Evolutionary conservation across 2,797 vertebrate genomes (phyloP), one percentile per base, ranked within the genome.

Genomic region (Diceros bicornis): DNA sequence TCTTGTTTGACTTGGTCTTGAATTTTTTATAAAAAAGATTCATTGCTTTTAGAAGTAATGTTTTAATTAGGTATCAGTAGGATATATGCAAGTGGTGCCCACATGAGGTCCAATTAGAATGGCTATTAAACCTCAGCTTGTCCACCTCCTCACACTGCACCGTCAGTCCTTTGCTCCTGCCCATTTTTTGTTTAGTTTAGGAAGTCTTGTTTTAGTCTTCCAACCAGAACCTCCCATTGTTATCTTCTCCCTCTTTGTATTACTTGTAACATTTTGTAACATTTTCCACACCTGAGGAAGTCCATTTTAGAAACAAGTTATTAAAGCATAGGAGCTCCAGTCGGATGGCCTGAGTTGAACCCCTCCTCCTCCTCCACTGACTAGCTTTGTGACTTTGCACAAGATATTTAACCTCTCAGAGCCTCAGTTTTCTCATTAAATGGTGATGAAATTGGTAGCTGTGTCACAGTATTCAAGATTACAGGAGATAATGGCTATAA

Each of bases 101-200:
- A 27, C 2, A 0, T 2, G 44, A 29, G 34, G 32, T 55, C 57
- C 14, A 3, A 0, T 41, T 10, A 9, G 34, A 68, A 16, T 18
- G 57, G 41, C 62, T 83, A 16, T 17, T 50, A 29, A 47, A 2
- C 2, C 17, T 32, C 25, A 11, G n/a, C 64, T 77, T 44, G 27
- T 23, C 27, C 6, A 7, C 4, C 69, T n/a, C 34, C 50, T 50
- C 14, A 3, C 9, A 6, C 7, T 16, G 20, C 10, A 25, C 34
- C 71, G 41, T 6, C 44, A 13, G 0, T 61, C 55, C 57, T 69
- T 23, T 37, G 32, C 72, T 64, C 52, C 55, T 9, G 16, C 32
- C 18, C 44, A 34, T 25, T 84, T 90, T 88, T n/a, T 52, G 57
- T 68, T 66, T 10, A 23, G 52, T 55, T 62, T 52, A 47, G 29